Evolutionary conservation across 2,888 invertebrate genomes (phyloP).

Genomic region (Hyalella azteca): DNA sequence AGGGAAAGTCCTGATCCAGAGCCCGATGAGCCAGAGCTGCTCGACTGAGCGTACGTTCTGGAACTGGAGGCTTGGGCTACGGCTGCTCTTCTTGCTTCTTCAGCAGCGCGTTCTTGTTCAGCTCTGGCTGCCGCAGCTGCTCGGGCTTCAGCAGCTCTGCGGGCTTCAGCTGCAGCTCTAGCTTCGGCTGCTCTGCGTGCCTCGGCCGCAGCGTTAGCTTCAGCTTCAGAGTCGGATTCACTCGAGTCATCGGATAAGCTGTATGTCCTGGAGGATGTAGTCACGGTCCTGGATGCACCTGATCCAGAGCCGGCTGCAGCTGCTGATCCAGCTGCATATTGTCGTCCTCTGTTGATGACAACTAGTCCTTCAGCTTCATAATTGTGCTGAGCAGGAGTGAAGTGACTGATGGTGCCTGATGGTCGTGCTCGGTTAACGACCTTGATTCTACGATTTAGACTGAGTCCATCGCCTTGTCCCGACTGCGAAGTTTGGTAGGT

Average conservation of each 20-base stretch:
- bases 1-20: constrained; percentile 20
- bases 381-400: constrained; percentile 45
- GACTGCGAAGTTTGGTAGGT: constrained; percentile 17
- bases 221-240: background rate
- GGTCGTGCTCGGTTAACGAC: constrained; percentile 41
- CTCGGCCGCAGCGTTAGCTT: background rate
- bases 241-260: background rate
- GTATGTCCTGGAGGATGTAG: background rate
- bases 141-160: constrained; percentile 16
- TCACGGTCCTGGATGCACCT: background rate
- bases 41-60: background rate
- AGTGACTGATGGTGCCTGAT: constrained; percentile 45
- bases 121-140: constrained; percentile 9
- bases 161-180: constrained; percentile 14
- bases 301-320: background rate
- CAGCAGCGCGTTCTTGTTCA: background rate
- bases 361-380: constrained; percentile 49
- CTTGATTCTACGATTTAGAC: background rate
- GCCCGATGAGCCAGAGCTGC: background rate
- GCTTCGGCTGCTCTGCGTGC: constrained; percentile 25
- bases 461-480: background rate
- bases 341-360: constrained; percentile 40
- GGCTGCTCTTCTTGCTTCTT: background rate
- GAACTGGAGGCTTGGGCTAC: background rate
- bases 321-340: background rate